Conservation (phyloP, 2,113 vertebrate genomes). For the Colinus virginianus region DNA sequence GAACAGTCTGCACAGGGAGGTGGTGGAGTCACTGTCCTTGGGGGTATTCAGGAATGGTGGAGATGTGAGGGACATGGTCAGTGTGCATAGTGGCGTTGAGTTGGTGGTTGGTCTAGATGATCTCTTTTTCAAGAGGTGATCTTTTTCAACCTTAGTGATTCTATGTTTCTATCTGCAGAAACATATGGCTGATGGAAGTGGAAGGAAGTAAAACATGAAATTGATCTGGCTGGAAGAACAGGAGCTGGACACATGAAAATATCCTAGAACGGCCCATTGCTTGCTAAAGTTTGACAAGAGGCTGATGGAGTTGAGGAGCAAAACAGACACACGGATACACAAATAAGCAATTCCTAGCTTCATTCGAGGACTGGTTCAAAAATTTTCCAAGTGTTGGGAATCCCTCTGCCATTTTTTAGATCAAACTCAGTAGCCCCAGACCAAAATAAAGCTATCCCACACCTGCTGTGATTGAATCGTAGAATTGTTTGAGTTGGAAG, state of each 20-base stretch:
- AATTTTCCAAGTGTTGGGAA: background rate
- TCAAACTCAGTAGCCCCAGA: background rate
- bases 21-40: no score
- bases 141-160: no score
- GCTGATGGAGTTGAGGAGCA: background rate
- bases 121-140: no score
- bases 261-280: rapidly evolving
- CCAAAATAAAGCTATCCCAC: background rate
- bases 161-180: background rate
- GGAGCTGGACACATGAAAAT: rapidly evolving
- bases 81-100: no score
- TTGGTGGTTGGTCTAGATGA: no score
- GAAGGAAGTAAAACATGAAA: background rate
- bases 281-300: background rate
- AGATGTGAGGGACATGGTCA: no score
- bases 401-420: background rate
- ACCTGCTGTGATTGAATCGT: background rate
- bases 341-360: background rate
- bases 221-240: background rate
- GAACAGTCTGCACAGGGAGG: no score
- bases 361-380: background rate
- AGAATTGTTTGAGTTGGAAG: no score
- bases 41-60: no score
- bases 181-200: background rate
- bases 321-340: rapidly evolving